Conservation (phyloP, 2,797 vertebrate genomes). For the Alauda arvensis region DNA sequence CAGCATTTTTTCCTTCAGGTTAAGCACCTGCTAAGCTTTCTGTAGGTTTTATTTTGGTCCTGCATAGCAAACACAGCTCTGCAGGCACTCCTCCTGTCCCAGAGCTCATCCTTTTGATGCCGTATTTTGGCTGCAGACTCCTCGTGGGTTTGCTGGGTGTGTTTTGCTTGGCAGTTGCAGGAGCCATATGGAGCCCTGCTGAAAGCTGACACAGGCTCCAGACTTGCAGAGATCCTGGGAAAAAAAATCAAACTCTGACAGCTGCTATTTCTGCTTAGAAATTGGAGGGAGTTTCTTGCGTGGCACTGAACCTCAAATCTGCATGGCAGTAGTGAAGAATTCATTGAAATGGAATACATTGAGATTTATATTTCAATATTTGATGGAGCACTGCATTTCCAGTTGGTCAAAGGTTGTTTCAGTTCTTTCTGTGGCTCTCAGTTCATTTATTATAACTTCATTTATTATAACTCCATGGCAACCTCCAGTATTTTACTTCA, state of each 20-base stretch:
- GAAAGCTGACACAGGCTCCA: constrained; percentile 24
- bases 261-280: neutral
- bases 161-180: constrained; percentile 4
- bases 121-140: neutral
- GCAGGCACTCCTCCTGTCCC: neutral
- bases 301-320: neutral
- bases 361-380: neutral
- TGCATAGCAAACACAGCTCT: neutral
- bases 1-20: neutral
- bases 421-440: neutral
- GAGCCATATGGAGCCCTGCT: neutral
- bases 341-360: neutral
- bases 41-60: neutral
- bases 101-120: neutral
- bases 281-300: neutral
- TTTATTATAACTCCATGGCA: neutral
- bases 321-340: neutral
- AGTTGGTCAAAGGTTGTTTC: neutral
- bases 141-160: neutral
- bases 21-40: neutral
- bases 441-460: neutral
- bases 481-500: neutral
- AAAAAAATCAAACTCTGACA: neutral
- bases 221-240: neutral
- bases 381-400: neutral